phyloP scores from a whole-genome alignment of 2,888 invertebrate genomes.

The Podabrus alpinus region DNA sequence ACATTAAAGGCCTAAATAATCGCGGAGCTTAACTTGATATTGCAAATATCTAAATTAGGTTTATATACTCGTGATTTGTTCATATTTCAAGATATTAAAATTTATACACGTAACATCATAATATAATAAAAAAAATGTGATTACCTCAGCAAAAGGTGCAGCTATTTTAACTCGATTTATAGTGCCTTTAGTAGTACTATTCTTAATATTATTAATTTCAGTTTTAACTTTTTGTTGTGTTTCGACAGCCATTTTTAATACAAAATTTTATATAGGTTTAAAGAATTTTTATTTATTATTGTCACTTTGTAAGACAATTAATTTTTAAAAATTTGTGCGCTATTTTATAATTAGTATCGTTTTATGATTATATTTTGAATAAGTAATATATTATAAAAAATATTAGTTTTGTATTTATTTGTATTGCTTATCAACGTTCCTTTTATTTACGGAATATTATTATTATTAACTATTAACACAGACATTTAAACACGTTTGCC shows the following conservation, averaged over 20 bases:
- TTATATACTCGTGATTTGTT: neutral
- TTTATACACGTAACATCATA: neutral
- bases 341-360: neutral
- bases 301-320: constrained; percentile 12
- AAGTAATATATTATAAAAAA: constrained; percentile 22
- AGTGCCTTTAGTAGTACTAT: constrained; percentile 35
- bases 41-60: neutral
- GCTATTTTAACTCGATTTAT: constrained; percentile 49
- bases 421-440: constrained; percentile 15
- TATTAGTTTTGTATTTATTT: constrained; percentile 13
- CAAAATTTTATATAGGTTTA: neutral
- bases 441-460: constrained; percentile 10
- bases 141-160: constrained; percentile 52
- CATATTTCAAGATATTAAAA: neutral
- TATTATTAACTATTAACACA: constrained; percentile 16
- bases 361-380: neutral
- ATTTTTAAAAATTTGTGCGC: constrained; percentile 13
- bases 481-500: constrained; percentile 11
- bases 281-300: constrained; percentile 12
- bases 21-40: neutral
- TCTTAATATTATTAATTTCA: constrained; percentile 32
- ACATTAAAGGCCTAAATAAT: neutral
- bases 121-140: neutral
- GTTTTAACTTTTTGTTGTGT: constrained; percentile 31
- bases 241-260: constrained; percentile 36